Evolutionary conservation across 2,113 vertebrate species (phyloP), one percentile per base, ranked within the genome.

Genomic region (Siniperca knerii): DNA sequence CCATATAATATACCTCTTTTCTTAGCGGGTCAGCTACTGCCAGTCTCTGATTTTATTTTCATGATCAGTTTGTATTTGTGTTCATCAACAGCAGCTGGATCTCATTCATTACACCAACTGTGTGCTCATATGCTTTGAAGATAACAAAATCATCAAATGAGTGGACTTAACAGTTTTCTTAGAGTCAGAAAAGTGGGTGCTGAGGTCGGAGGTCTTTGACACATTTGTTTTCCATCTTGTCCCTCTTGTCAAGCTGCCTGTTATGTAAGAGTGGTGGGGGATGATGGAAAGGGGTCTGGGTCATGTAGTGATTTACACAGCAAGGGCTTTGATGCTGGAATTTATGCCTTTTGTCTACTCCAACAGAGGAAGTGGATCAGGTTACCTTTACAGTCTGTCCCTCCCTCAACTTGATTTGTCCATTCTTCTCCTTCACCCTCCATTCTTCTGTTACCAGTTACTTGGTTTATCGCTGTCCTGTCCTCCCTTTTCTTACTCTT

Each of bases 271-370:
- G 44, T n/a, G 74, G 44, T 33, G 48, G 21, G 54, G 68, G 50
- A 48, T 76, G 85, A 85, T 61, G 42, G 74, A 87, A 83, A 42
- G 81, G 75, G 83, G 81, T 61, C 57, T 64, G 72, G 64, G 75
- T 84, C 75, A 73, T 33, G 8, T 16, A 18, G 61, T 92, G 87
- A 93, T 92, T 94, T 92, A 91, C 87, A 67, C 76, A 87, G 66
- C 50, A 15, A 48, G 6, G 40, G 58, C 92, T 93, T 91, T 92
- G 82, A 90, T 75, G 84, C 77, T 81, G 62, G 18, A 84, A 78
- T 88, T 81, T 72, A 89, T 82, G 83, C 75, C 73, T 83, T 90
- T 87, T 87, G 75, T 87, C 83, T 79, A 13, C 69, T 76, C 67
- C 71, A 46, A 40, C 60, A 68, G 11, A 84, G 73, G 75, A 77